Base-by-base conservation (phyloP, 2,797 vertebrate species). In the Dipus sagitta region DNA sequence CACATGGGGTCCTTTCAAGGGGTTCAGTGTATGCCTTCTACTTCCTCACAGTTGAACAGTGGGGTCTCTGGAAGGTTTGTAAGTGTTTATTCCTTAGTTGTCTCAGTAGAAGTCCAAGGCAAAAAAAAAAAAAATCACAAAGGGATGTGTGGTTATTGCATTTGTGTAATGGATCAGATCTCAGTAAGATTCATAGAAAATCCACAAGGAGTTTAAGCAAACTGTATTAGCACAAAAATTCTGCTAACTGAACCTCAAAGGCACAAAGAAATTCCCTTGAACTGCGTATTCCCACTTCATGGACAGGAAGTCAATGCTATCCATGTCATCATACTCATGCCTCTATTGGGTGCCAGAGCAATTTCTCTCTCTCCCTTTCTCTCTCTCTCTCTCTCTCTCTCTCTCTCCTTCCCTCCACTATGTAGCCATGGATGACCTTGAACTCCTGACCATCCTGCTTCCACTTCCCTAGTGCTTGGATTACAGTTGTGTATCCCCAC, bases 201-300 rank as follows among this genome's bases (percentile, higher is more conserved):
- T 30, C 68, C 47, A 11, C 42, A 24, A 74, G 65, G 42, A 21
- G 10, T 84, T 81, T 30, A 38, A 92, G 62, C 81, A 79, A 92
- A 88, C 21, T 38, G 10, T 42, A 76, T 79, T 20, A 84, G 72
- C n/a, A n/a, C 32, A 84, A 84, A 93, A 80, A 67, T 28, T 42
- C 42, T 70, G 1, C 34, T 68, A 84, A 30, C 52, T n/a, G 67
- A 72, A 90, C 65, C 54, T 52, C 77, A 92, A 90, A 85, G 15
- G 17, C 58, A 89, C 70, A 91, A 20, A 7, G 0, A 42, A 24
- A 4, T 15, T 67, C 32, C 60, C 21, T 21, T 20, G 13, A 67
- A 47, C 21, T 28, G 42, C 30, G 64, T 28, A 54, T 15, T 10
- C 28, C 32, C 32, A 3, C 12, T 80, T 65, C 68, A 20, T n/a